Conservation (phyloP, 2,113 vertebrate genomes). For the Craseonycteris thonglongyai region DNA sequence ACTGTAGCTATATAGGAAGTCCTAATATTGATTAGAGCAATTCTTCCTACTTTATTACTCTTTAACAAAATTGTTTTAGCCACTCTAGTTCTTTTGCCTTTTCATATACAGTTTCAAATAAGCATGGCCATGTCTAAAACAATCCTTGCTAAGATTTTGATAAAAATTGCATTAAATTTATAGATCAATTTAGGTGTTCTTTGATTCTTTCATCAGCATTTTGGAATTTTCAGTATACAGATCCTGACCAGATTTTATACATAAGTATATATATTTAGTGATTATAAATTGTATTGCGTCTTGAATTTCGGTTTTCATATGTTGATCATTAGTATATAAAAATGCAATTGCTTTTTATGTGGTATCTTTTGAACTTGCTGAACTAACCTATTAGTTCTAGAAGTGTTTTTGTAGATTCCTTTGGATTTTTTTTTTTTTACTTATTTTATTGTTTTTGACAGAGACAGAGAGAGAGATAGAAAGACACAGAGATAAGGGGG, state of each 20-base stretch:
- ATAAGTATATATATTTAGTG: not conserved
- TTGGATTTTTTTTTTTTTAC: too few relatives aligned
- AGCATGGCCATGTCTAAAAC: not conserved
- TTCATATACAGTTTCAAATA: not conserved
- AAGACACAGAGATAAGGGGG: too few relatives aligned
- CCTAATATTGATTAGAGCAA: not conserved
- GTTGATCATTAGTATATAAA: not conserved
- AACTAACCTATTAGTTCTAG: too few relatives aligned
- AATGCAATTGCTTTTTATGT: too few relatives aligned
- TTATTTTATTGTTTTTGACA: too few relatives aligned
- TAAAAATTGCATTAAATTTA: too few relatives aligned
- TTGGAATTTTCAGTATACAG: too few relatives aligned
- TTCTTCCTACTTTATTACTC: not conserved
- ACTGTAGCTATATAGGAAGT: not conserved
- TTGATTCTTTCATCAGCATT: not conserved
- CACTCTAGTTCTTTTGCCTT: not conserved
- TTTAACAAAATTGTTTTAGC: constrained; percentile 24
- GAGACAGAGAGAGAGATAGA: too few relatives aligned
- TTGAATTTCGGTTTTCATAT: not conserved
- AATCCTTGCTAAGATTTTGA: too few relatives aligned
- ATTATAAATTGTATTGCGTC: not conserved
- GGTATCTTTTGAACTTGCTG: too few relatives aligned
- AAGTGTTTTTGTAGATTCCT: too few relatives aligned
- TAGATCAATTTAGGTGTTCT: not conserved
- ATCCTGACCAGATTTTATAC: not conserved